Evolutionary conservation across 2,797 vertebrate species (phyloP).

Genomic region (Xenentodon cancila): DNA sequence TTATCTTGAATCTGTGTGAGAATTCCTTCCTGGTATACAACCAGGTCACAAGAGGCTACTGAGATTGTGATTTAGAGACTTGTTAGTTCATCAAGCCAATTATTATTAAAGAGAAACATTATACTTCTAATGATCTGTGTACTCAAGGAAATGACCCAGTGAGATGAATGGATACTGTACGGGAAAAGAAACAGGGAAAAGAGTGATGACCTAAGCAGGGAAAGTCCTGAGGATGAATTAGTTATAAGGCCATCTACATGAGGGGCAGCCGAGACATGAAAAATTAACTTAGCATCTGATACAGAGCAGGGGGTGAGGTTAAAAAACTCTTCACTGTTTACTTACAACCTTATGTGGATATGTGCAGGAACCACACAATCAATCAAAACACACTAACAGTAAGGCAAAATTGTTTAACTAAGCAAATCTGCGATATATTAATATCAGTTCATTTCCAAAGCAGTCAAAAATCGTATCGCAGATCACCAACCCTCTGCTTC

Average conservation of each 20-base stretch:
- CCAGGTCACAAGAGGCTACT: slow-evolving; percentile 41
- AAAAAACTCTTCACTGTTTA: slow-evolving; percentile 18
- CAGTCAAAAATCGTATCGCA: slow-evolving; percentile 61
- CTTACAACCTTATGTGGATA: slow-evolving; percentile 11
- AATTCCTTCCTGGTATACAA: slow-evolving; percentile 28
- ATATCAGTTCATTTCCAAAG: slow-evolving; percentile 34
- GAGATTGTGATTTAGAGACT: slow-evolving; percentile 24
- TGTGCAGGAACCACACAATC: slow-evolving; percentile 33
- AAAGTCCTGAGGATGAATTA: slow-evolving; percentile 79
- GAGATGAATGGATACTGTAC: slow-evolving; percentile 34
- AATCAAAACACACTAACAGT: slow-evolving; percentile 17
- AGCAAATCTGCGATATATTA: slow-evolving; percentile 22
- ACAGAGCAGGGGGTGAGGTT: slow-evolving; percentile 60
- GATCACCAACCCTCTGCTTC: slow-evolving; percentile 48
- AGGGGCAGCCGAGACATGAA: slow-evolving; percentile 76
- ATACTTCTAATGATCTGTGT: slow-evolving; percentile 25
- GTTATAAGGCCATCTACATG: slow-evolving; percentile 78
- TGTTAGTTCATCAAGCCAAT: slow-evolving; percentile 41
- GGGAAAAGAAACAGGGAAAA: slow-evolving; percentile 33
- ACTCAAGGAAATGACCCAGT: slow-evolving; percentile 24
- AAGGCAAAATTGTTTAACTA: slow-evolving; percentile 39
- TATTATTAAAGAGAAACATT: slow-evolving; percentile 30
- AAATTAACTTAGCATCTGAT: slow-evolving; percentile 76
- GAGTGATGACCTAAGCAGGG: slow-evolving; percentile 59
- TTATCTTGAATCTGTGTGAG: slow-evolving; percentile 45